These are phyloP conservation scores for Pegea sp. DNA, from an alignment of 23 tunicate genomes.

Conservation along the genomic window DNA sequence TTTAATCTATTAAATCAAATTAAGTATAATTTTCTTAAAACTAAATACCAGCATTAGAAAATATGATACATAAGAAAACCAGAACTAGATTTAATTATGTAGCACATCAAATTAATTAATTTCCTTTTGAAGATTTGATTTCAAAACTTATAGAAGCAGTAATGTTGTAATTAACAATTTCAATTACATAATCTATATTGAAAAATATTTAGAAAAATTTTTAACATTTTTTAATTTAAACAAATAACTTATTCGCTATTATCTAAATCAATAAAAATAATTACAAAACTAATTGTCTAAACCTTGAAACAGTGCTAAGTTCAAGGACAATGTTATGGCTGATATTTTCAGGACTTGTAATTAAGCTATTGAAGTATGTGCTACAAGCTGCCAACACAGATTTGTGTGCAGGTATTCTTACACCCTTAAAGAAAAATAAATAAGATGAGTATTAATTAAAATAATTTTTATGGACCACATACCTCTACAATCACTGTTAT, in stretches of 20 bases:
- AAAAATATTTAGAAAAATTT: no score
- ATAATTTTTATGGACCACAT: neutral
- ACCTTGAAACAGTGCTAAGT: constrained; percentile 28
- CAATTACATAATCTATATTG: no score
- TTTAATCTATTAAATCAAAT: no score
- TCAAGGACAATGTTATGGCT: constrained; percentile 82
- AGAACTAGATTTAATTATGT: no score
- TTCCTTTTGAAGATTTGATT: no score
- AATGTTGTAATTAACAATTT: no score
- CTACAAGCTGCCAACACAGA: constrained; percentile 78
- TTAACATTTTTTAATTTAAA: no score
- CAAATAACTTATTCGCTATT: neutral
- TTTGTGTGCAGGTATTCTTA: constrained; percentile 55
- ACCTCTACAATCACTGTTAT: constrained; percentile 75
- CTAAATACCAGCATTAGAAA: no score
- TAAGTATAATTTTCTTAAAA: no score
- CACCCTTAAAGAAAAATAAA: constrained; percentile 13
- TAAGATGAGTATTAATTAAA: neutral
- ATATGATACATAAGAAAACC: no score
- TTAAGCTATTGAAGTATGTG: constrained; percentile 64
- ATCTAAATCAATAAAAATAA: neutral
- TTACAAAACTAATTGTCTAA: constrained; percentile 11
- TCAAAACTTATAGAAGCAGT: no score
- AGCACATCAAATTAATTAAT: no score
- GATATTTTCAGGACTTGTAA: constrained; percentile 77